Evolutionary conservation across 2,888 invertebrate species (phyloP).

Genomic region (Drosophila meridionalis): DNA sequence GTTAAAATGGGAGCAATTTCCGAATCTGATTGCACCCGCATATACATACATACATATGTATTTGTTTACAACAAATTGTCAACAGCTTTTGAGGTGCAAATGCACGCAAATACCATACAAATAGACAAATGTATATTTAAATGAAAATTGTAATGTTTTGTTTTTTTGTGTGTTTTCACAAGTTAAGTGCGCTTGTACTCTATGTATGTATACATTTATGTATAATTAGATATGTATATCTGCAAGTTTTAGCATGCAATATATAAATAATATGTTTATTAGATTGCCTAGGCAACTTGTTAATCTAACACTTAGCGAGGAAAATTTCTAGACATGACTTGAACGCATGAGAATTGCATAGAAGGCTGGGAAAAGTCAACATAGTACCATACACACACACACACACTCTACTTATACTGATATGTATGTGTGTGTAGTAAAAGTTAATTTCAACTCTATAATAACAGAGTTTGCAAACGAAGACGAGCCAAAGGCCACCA

Average conservation of each 20-base stretch:
- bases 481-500: neutral
- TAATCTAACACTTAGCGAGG: neutral
- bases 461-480: neutral
- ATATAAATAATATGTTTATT: neutral
- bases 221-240: neutral
- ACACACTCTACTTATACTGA: too few species aligned
- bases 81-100: slow-evolving; percentile 15
- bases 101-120: slow-evolving; percentile 1
- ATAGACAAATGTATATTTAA: neutral
- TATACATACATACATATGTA: neutral
- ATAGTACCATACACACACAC: too few species aligned
- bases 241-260: neutral
- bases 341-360: neutral
- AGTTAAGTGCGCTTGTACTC: neutral
- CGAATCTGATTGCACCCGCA: slow-evolving; percentile 13
- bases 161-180: neutral
- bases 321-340: neutral
- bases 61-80: slow-evolving; percentile 16
- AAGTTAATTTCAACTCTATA: neutral
- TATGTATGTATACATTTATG: neutral
- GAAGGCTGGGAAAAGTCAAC: neutral
- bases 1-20: slow-evolving; percentile 2
- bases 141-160: neutral
- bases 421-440: too few species aligned
- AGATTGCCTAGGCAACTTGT: neutral